These are phyloP conservation scores for Drosophila nr. perissopoda DNA, from an alignment of 2,888 invertebrate species.

Conservation along the genomic window DNA sequence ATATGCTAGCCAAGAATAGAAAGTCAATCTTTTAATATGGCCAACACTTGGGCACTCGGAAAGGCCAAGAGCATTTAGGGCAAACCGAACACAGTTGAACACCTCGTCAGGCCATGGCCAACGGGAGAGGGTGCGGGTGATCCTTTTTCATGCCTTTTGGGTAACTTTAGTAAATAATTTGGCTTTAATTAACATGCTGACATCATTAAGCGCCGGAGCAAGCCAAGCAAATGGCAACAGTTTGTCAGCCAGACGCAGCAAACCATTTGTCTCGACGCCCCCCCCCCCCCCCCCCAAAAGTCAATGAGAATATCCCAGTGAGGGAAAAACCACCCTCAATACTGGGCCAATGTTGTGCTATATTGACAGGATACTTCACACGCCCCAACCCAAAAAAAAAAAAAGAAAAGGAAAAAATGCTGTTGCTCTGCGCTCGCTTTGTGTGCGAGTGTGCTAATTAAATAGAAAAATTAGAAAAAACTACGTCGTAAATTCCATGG, in stretches of 20 bases:
- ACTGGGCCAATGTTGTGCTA: slow-evolving; percentile 25
- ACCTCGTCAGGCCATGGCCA: slow-evolving; percentile 12
- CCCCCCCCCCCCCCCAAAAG: slow-evolving; percentile 11
- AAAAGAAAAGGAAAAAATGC: not conserved
- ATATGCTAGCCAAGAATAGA: slow-evolving; percentile 5
- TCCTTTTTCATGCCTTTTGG: slow-evolving; percentile 20
- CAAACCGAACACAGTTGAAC: slow-evolving; percentile 28
- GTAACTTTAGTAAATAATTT: slow-evolving; percentile 81
- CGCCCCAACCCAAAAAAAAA: not conserved
- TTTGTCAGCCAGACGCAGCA: slow-evolving; percentile 63
- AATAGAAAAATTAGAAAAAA: slow-evolving; percentile 80
- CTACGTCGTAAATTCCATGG: slow-evolving; percentile 73
- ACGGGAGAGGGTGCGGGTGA: too few species aligned
- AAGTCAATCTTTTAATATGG: slow-evolving; percentile 36
- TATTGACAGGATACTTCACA: slow-evolving; percentile 54
- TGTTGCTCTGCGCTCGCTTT: slow-evolving; percentile 12
- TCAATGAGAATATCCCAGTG: not conserved
- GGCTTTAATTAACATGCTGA: slow-evolving; percentile 83
- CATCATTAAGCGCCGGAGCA: slow-evolving; percentile 69
- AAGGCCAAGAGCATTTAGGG: slow-evolving; percentile 42
- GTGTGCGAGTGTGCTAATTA: slow-evolving; percentile 61
- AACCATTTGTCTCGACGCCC: slow-evolving; percentile 68
- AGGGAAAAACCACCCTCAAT: slow-evolving; percentile 29
- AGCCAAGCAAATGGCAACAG: slow-evolving; percentile 70
- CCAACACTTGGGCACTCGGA: slow-evolving; percentile 41